Evolutionary conservation across 2,797 vertebrate species (phyloP).

Genomic region (Notamacropus eugenii): DNA sequence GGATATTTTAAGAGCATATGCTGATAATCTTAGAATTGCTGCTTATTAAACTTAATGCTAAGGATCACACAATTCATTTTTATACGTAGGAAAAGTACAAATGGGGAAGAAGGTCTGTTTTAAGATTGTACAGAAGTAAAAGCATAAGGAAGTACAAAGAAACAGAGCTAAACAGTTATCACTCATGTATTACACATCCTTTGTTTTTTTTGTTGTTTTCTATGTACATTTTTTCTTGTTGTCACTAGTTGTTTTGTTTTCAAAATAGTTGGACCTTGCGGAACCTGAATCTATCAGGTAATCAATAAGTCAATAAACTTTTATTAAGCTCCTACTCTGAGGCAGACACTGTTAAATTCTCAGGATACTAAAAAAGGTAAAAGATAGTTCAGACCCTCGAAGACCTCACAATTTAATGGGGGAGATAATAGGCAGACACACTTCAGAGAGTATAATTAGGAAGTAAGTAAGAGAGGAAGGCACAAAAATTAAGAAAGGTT

Average conservation of each 20-base stretch:
- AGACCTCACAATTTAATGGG: neutral
- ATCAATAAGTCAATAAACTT: neutral
- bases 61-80: neutral
- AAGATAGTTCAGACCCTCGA: neutral
- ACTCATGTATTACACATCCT: neutral
- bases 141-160: neutral
- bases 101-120: neutral
- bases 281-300: neutral
- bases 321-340: neutral
- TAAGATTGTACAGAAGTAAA: neutral
- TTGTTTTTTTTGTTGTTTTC: neutral
- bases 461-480: neutral
- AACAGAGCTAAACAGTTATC: neutral
- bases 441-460: neutral
- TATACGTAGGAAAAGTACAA: neutral
- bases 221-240: neutral
- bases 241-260: neutral
- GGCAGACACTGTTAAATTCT: neutral
- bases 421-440: neutral
- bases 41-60: neutral
- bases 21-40: neutral
- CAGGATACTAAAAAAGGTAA: neutral
- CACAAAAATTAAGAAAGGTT: neutral
- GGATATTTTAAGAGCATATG: neutral
- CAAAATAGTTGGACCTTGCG: neutral